A percentile compares a stretch with the other conserved stretches of the same genome.
Conservation (phyloP, 1,140 invertebrate genomes). For the Panagrolaimus sp. region DNA sequence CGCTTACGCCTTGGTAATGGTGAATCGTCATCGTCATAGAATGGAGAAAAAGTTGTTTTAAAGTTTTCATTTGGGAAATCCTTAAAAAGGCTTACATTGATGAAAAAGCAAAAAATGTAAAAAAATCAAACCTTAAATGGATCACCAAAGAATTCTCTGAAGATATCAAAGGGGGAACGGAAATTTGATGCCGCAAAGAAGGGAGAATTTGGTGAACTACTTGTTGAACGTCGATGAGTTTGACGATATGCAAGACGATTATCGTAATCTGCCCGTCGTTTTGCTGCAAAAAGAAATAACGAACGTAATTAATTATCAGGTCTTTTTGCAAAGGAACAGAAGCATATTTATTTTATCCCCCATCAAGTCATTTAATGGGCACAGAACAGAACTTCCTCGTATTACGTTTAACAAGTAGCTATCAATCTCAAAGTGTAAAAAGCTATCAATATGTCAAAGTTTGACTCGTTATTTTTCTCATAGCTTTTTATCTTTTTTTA, state of each 20-base stretch:
- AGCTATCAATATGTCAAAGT: no score
- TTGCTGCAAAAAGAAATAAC: conserved; percentile 59
- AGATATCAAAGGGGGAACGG: conserved; percentile 93
- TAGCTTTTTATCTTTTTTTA: no score
- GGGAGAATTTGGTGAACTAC: conserved; percentile 47
- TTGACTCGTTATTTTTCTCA: no score
- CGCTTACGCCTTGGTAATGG: conserved; percentile 14
- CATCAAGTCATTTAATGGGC: background rate
- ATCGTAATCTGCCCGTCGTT: conserved; percentile 73
- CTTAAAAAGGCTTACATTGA: background rate
- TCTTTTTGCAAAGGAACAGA: conserved; percentile 3
- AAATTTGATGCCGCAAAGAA: conserved; percentile 70
- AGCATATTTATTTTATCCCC: background rate
- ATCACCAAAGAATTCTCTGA: conserved; percentile 71
- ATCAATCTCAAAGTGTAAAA: no score
- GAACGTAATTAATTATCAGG: background rate
- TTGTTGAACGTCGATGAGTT: conserved; percentile 56
- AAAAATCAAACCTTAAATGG: conserved; percentile 62
- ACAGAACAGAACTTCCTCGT: background rate
- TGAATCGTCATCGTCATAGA: conserved; percentile 18
- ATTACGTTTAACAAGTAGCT: no score
- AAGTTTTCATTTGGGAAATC: conserved; percentile 14
- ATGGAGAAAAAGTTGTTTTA: conserved; percentile 10
- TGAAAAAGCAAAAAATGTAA: conserved; percentile 23
- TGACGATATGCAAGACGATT: conserved; percentile 63